Conservation (phyloP, 2,113 vertebrate genomes). For the Calyptomena viridis region DNA sequence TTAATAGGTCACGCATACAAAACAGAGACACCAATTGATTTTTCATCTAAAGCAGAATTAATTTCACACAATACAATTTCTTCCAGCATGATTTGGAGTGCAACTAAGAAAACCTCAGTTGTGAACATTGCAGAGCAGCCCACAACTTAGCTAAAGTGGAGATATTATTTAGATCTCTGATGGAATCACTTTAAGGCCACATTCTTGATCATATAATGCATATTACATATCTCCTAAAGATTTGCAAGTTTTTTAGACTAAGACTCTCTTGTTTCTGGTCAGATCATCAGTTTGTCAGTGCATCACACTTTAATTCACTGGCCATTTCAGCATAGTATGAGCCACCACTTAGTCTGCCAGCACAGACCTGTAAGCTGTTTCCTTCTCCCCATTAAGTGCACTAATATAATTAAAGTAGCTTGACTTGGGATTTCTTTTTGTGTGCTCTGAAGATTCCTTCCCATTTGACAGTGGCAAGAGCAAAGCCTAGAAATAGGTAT, state of each 20-base stretch:
- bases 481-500: neutral
- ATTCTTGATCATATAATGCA: neutral
- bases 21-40: neutral
- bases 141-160: neutral
- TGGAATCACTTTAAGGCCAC: neutral
- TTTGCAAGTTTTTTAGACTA: neutral
- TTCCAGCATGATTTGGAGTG: neutral
- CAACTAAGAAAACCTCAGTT: neutral
- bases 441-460: neutral
- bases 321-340: neutral
- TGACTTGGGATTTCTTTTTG: neutral
- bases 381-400: neutral
- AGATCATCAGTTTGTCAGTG: neutral
- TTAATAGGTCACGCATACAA: neutral
- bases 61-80: neutral
- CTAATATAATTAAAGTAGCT: neutral
- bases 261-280: neutral
- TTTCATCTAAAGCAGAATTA: conserved; percentile 1
- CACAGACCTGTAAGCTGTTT: neutral
- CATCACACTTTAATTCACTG: neutral
- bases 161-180: neutral
- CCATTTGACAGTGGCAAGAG: neutral
- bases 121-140: neutral
- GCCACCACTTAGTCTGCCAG: too few species aligned
- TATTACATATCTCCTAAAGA: neutral